Evolutionary conservation across 2,113 vertebrate genomes (phyloP).

Genomic region (Salvelinus alpinus): DNA sequence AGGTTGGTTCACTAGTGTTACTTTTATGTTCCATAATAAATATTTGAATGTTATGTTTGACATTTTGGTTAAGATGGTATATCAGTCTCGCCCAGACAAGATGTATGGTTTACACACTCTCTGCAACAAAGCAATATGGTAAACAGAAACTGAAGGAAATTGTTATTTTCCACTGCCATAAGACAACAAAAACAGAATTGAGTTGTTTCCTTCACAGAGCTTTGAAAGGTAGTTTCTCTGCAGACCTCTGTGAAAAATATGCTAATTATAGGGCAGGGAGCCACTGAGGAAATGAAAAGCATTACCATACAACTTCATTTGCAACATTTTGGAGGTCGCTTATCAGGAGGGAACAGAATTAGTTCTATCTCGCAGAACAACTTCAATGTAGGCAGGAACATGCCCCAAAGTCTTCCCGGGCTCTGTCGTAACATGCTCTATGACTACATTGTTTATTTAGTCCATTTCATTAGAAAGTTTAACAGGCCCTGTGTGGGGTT

Average conservation of each 20-base stretch:
- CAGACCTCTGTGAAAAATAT: slow-evolving; percentile 33
- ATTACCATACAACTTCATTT: slow-evolving; percentile 28
- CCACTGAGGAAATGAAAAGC: slow-evolving; percentile 32
- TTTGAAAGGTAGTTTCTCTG: slow-evolving; percentile 37
- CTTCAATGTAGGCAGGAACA: not conserved
- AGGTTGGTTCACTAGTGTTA: not conserved
- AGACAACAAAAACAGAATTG: slow-evolving; percentile 20
- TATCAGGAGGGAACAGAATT: slow-evolving; percentile 1
- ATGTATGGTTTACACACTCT: not conserved
- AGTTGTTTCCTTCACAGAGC: slow-evolving; percentile 36
- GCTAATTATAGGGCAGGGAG: slow-evolving; percentile 46
- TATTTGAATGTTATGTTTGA: not conserved
- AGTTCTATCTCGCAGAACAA: slow-evolving; percentile 12
- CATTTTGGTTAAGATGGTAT: too few species aligned
- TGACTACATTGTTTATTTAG: slow-evolving; percentile 52
- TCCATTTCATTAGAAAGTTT: slow-evolving; percentile 49
- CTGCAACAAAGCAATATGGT: slow-evolving; percentile 21
- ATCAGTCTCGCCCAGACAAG: too few species aligned
- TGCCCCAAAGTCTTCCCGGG: slow-evolving; percentile 7
- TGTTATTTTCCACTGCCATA: slow-evolving; percentile 21
- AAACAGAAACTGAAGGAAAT: slow-evolving; percentile 38
- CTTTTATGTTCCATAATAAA: not conserved
- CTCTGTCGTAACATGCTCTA: not conserved
- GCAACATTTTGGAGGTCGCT: slow-evolving; percentile 9
- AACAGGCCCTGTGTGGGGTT: slow-evolving; percentile 36